Evolutionary conservation across 2,113 vertebrate species (phyloP), one percentile per base, ranked within the genome.

Genomic region (Eolophus roseicapilla): DNA sequence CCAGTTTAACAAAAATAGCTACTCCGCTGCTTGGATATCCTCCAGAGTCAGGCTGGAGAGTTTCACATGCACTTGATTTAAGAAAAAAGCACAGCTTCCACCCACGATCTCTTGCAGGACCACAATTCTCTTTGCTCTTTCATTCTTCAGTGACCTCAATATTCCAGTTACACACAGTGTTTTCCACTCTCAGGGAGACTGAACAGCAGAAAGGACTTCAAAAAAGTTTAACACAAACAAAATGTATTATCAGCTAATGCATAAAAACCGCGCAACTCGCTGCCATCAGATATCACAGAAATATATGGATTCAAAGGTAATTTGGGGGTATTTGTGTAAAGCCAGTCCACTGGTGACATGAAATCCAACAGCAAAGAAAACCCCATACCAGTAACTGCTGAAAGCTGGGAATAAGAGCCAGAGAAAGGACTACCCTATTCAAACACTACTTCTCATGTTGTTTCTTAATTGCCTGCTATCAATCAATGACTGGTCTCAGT

Each of bases 1-100:
- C 83, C 82, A 82, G 79, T 59, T 93, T 52, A 73, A 79, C 86
- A 80, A 50, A 95, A 97, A 95, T 94, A 96, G 71, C 85, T 89
- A 3, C 77, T 85, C 57, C 31, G 14, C 74, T 73, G 63, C 90
- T 64, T 82, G 75, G 85, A 41, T 62, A 55, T 90, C 63, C 94
- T 85, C 93, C 82, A 79, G 94, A 92, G 74, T 1, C 23, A 1
- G 19, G 67, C 86, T 77, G 73, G 65, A 49, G 65, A 71, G 68
- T 76, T 71, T 27, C 80, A 8, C 47, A 7, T 1, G 31, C 55
- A 2, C 69, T 50, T 17, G 29, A 21, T 57, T 59, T 63, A 29
- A 69, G 82, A 27, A 28, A 46, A 37, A 80, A 68, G 33, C 63
- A 39, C 31, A 55, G 74, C 67, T 93, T 79, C 92, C 85, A 79